Conservation (phyloP, 2,797 vertebrate genomes). For the Alca torda region DNA sequence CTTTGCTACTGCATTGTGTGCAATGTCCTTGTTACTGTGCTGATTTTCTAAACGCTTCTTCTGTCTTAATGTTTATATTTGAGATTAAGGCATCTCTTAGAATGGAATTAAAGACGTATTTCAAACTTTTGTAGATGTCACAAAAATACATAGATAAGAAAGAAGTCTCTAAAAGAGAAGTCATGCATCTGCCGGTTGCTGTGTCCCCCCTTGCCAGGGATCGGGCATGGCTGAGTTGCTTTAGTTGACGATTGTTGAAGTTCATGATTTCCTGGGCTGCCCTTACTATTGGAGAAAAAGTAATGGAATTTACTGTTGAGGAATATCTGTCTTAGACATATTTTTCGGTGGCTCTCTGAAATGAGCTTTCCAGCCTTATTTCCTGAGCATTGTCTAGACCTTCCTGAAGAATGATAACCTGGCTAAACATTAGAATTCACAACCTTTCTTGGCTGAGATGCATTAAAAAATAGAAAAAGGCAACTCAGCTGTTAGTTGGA, state of each 20-base stretch:
- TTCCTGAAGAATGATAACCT: background rate
- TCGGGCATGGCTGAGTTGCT: background rate
- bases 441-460: background rate
- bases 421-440: background rate
- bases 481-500: background rate
- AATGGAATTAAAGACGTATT: background rate
- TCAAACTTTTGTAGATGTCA: background rate
- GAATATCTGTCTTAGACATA: background rate
- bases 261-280: background rate
- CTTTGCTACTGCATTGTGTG: background rate
- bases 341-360: background rate
- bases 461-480: background rate
- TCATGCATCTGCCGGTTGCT: background rate
- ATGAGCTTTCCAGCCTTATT: constrained; percentile 5
- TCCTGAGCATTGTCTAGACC: background rate
- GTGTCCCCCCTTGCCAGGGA: background rate
- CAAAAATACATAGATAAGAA: background rate
- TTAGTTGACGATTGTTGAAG: background rate
- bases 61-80: background rate
- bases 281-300: background rate
- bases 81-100: background rate
- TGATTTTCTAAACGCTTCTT: background rate
- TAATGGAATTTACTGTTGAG: background rate
- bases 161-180: background rate
- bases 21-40: background rate